Conservation (phyloP, 2,797 vertebrate genomes). For the Picus viridis region DNA sequence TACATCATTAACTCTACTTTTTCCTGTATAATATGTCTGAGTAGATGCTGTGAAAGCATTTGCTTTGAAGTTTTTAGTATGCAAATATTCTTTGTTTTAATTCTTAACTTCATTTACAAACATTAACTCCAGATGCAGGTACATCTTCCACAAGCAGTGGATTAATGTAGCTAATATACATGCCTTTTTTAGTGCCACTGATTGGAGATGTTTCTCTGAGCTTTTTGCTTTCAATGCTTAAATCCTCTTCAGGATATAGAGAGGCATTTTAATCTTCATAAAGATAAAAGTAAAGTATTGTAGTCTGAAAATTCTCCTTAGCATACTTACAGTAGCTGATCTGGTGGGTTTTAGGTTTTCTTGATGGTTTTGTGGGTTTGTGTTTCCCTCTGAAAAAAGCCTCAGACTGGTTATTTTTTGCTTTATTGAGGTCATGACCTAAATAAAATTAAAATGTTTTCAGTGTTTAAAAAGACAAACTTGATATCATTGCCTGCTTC, state of each 20-base stretch:
- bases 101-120: background rate
- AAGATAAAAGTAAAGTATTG: background rate
- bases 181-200: background rate
- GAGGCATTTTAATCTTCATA: background rate
- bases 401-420: background rate
- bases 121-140: background rate
- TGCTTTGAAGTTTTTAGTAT: background rate
- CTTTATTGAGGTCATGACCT: constrained; percentile 10
- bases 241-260: background rate
- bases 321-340: background rate
- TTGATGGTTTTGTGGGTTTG: no score
- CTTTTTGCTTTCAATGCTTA: background rate
- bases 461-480: background rate
- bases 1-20: background rate
- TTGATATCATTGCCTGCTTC: background rate
- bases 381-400: background rate
- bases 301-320: background rate
- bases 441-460: background rate
- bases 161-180: background rate
- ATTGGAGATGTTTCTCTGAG: background rate
- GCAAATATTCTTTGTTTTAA: background rate
- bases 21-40: background rate
- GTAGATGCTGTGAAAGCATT: background rate
- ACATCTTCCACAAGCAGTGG: background rate
- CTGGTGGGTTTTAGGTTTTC: background rate